These are phyloP conservation scores for Bufo bufo DNA, from an alignment of 2,113 vertebrate genomes.

Conservation along the genomic window DNA sequence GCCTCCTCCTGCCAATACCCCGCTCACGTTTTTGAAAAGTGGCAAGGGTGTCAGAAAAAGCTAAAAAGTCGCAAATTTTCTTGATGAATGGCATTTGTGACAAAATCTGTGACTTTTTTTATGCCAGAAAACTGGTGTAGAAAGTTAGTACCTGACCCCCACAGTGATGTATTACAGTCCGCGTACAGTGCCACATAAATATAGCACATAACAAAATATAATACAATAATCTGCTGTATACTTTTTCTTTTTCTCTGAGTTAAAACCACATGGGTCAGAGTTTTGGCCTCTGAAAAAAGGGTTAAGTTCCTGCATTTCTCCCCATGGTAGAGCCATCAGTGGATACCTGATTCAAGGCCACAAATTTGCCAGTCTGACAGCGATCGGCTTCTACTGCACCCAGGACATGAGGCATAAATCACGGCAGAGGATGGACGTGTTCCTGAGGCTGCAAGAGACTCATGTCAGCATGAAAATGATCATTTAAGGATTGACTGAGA, in stretches of 20 bases:
- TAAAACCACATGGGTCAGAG: not conserved
- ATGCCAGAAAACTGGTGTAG: no score
- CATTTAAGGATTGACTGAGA: conserved; percentile 40
- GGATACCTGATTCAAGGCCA: conserved; percentile 34
- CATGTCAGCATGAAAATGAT: conserved; percentile 53
- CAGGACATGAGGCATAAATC: conserved; percentile 42
- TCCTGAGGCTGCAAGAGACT: conserved; percentile 27
- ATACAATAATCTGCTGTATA: not conserved
- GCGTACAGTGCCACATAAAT: no score
- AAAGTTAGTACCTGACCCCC: no score
- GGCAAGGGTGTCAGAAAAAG: no score
- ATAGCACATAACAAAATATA: not conserved
- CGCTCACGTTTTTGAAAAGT: no score
- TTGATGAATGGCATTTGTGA: no score
- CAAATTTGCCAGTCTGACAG: conserved; percentile 54
- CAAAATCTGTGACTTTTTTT: no score
- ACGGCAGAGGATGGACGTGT: conserved; percentile 13
- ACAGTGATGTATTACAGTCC: no score
- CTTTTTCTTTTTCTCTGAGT: not conserved
- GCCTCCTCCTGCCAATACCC: no score
- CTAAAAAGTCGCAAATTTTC: no score
- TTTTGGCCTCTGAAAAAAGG: not conserved
- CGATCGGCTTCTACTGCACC: conserved; percentile 34
- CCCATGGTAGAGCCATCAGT: conserved; percentile 31
- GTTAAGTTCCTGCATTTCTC: not conserved